phyloP scores from a whole-genome alignment of 2,113 vertebrate genomes.

The Shinisaurus crocodilurus region DNA sequence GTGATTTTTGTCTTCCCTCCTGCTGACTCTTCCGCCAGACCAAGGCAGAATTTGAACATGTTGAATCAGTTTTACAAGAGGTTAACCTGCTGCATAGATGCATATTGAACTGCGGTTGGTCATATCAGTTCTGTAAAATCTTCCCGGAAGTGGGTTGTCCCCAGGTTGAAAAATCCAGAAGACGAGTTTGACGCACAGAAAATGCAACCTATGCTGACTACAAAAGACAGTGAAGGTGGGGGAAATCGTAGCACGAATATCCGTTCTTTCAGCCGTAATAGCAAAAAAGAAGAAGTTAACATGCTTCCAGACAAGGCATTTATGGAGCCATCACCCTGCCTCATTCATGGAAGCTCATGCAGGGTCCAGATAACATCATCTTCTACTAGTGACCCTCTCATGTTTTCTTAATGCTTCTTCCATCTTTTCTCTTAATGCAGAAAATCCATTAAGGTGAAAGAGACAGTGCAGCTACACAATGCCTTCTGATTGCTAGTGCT shows the following conservation, averaged over 20 bases:
- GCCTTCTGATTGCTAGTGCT: too few species aligned
- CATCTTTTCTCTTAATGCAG: too few species aligned
- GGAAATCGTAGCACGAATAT: neutral
- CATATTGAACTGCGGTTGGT: neutral
- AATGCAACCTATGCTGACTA: neutral
- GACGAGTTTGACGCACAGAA: neutral
- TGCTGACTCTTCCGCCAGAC: neutral
- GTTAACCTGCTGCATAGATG: neutral
- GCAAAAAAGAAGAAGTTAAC: too few species aligned
- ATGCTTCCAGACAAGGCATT: too few species aligned
- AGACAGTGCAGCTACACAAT: too few species aligned
- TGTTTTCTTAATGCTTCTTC: too few species aligned
- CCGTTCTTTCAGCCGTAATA: neutral
- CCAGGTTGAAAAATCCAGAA: neutral
- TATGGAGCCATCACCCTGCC: too few species aligned
- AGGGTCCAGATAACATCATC: too few species aligned
- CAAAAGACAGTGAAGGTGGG: neutral
- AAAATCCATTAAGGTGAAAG: too few species aligned
- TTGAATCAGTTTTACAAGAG: neutral
- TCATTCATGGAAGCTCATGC: too few species aligned
- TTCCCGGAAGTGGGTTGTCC: neutral
- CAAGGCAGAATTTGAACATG: neutral
- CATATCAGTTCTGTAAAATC: neutral
- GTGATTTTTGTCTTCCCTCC: neutral
- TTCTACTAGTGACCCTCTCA: too few species aligned